Evolutionary conservation across 2,797 vertebrate species (phyloP).

Genomic region (Anabacerthia variegaticeps): DNA sequence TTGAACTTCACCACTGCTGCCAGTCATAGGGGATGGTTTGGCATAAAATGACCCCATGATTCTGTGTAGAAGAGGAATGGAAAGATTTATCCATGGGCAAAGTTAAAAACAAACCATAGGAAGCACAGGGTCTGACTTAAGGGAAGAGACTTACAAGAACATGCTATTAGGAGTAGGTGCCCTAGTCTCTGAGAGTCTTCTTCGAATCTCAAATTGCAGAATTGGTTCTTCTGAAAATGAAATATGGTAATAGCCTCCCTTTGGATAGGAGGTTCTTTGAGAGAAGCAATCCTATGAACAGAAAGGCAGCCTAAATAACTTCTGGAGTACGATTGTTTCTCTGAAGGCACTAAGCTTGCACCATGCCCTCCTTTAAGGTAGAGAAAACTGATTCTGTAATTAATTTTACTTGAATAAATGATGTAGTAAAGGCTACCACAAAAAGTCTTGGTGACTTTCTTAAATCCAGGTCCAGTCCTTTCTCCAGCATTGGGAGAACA

Average conservation of each 20-base stretch:
- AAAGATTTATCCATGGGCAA: background rate
- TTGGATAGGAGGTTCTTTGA: background rate
- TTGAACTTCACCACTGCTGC: background rate
- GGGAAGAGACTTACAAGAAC: background rate
- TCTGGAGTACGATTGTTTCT: background rate
- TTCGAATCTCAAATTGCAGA: background rate
- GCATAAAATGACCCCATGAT: background rate
- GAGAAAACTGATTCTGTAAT: background rate
- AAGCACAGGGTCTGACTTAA: background rate
- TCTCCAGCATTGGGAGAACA: background rate
- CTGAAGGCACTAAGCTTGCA: background rate
- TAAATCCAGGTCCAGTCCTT: background rate
- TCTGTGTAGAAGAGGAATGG: background rate
- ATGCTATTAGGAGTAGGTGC: background rate
- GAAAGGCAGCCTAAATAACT: background rate
- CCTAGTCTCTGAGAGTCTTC: background rate
- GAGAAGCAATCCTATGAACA: background rate
- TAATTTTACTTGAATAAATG: background rate
- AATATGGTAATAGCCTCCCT: background rate
- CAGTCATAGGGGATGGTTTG: background rate
- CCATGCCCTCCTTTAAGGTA: rapidly evolving
- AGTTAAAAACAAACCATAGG: background rate
- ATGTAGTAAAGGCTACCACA: background rate
- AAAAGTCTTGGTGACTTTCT: background rate
- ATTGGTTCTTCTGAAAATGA: background rate